A percentile compares a stretch with the other conserved stretches of the same genome.
These are phyloP conservation scores for Drosophila murphyi DNA, from an alignment of 1,140 invertebrate species.

Conservation along the genomic window DNA sequence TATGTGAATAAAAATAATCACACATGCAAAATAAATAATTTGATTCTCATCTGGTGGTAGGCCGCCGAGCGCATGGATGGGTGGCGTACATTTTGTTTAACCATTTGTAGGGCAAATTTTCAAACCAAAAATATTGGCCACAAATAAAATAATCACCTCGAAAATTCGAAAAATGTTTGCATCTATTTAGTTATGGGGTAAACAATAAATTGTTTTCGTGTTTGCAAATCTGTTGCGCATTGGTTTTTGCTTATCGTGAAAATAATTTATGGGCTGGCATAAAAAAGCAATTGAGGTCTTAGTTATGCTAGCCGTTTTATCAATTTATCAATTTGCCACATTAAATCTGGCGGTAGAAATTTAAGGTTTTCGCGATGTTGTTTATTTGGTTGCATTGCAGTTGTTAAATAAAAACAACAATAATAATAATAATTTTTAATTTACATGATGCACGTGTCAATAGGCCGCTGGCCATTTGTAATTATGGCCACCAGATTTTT, in stretches of 20 bases:
- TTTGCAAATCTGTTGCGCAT: constrained; percentile 73
- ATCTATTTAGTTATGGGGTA: constrained; percentile 28
- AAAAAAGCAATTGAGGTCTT: constrained; percentile 63
- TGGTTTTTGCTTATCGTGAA: constrained; percentile 64
- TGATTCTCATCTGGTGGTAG: constrained; percentile 53
- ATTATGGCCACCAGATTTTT: constrained; percentile 52
- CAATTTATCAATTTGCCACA: constrained; percentile 79
- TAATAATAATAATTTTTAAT: constrained; percentile 73
- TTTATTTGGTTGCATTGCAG: constrained; percentile 27
- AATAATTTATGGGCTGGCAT: constrained; percentile 72
- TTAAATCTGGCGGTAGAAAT: constrained; percentile 44
- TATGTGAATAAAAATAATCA: constrained; percentile 80
- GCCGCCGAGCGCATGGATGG: not conserved
- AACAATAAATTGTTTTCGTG: constrained; percentile 68
- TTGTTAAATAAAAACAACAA: constrained; percentile 44
- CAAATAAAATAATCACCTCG: constrained; percentile 67
- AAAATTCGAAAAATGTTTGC: constrained; percentile 34
- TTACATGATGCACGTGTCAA: constrained; percentile 79
- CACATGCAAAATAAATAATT: constrained; percentile 81
- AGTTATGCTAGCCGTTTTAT: constrained; percentile 51
- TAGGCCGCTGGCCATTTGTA: constrained; percentile 70
- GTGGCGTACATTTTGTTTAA: constrained; percentile 18
- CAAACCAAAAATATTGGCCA: constrained; percentile 71
- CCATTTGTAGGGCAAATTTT: constrained; percentile 10
- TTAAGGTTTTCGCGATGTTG: constrained; percentile 28